These are phyloP conservation scores for Heliocidaris tuberculata DNA, from an alignment of 35 echinoderm and acorn worm species.

Conservation along the genomic window DNA sequence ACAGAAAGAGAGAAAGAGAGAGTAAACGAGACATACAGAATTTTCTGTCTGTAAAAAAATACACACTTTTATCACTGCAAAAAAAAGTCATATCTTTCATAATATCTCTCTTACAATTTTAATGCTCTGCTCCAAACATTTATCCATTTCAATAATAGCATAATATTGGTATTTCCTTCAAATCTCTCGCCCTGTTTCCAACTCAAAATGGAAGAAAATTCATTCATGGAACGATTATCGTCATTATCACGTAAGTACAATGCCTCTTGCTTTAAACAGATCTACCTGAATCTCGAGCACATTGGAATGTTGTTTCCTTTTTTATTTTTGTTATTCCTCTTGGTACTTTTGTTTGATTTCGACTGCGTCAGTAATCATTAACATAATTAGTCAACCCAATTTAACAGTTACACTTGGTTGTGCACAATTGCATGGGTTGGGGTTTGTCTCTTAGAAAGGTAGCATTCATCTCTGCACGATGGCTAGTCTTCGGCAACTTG, in stretches of 20 bases:
- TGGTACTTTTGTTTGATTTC: not conserved
- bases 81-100: not conserved
- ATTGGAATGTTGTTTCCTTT: not conserved
- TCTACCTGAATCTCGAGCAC: not conserved
- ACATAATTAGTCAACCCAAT: not conserved
- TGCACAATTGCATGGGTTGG: too few relatives aligned
- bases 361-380: not conserved
- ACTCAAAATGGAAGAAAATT: not conserved
- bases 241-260: not conserved
- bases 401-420: too few relatives aligned
- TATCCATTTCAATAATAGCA: not conserved
- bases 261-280: not conserved
- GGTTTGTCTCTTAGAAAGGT: too few relatives aligned
- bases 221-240: not conserved
- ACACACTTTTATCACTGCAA: constrained; percentile 3
- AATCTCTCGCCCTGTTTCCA: not conserved
- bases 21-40: not conserved
- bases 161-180: not conserved
- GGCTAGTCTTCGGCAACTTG: too few relatives aligned
- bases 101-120: not conserved
- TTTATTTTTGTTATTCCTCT: not conserved
- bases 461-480: too few relatives aligned
- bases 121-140: not conserved
- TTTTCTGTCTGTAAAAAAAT: not conserved
- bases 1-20: too few relatives aligned